Conservation (phyloP, 2,888 invertebrate species). For the Polietes domitor region DNA sequence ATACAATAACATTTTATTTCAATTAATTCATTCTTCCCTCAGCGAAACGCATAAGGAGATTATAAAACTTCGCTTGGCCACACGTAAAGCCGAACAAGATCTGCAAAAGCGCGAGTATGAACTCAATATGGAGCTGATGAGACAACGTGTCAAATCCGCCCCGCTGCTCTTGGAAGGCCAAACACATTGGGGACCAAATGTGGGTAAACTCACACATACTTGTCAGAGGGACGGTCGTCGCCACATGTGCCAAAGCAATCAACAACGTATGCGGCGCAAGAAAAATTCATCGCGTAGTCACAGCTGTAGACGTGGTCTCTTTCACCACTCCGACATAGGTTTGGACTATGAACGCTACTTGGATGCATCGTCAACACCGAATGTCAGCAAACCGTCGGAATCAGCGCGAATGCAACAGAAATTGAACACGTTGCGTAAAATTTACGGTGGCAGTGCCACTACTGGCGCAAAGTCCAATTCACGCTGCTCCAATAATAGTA, state of each 20-base stretch:
- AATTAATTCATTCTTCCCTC: conserved; percentile 5
- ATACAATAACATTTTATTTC: too few species aligned
- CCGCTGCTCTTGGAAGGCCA: conserved; percentile 78
- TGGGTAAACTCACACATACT: conserved; percentile 77
- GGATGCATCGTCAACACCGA: background rate
- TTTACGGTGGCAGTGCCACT: conserved; percentile 70
- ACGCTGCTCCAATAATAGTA: conserved; percentile 71
- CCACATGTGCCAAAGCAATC: conserved; percentile 73
- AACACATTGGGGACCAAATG: conserved; percentile 78
- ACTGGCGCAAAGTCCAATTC: conserved; percentile 67
- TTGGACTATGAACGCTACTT: conserved; percentile 15
- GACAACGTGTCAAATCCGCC: conserved; percentile 79
- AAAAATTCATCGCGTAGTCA: conserved; percentile 61
- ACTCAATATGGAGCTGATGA: conserved; percentile 80
- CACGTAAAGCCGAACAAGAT: conserved; percentile 79
- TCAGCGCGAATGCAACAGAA: conserved; percentile 61
- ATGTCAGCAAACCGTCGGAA: conserved; percentile 22
- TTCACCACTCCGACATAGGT: conserved; percentile 12
- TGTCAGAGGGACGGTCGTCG: conserved; percentile 75
- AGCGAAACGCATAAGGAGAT: conserved; percentile 80
- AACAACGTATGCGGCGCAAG: conserved; percentile 62
- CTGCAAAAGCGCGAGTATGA: conserved; percentile 78
- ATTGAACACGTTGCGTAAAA: conserved; percentile 72
- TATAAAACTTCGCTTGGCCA: conserved; percentile 77
- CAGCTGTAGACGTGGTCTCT: conserved; percentile 53